Conservation (phyloP, 2,888 invertebrate genomes). For the Dicranocentrus wangi region DNA sequence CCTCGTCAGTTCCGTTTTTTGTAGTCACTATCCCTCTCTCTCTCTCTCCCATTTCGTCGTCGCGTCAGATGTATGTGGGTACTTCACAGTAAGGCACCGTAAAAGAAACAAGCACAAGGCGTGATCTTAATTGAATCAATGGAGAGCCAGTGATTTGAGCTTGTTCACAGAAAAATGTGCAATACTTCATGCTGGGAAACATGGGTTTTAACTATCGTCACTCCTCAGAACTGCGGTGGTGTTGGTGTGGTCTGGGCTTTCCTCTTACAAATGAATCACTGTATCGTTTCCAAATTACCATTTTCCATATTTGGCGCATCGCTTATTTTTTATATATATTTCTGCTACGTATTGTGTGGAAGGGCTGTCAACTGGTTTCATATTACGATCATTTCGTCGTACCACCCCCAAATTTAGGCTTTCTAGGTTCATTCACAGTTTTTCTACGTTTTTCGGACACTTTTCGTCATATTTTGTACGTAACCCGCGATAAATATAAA, state of each 20-base stretch:
- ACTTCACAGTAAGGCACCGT: slow-evolving; percentile 33
- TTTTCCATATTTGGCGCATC: slow-evolving; percentile 44
- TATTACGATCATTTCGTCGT: too few relatives aligned
- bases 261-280: slow-evolving; percentile 46
- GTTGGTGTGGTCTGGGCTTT: slow-evolving; percentile 41
- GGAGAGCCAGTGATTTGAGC: too few relatives aligned
- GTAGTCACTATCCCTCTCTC: background rate
- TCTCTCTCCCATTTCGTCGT: background rate
- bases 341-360: too few relatives aligned
- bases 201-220: background rate
- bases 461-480: too few relatives aligned
- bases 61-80: slow-evolving; percentile 17
- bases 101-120: background rate
- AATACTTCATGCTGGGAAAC: background rate
- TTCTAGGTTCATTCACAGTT: too few relatives aligned
- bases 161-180: slow-evolving; percentile 8
- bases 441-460: too few relatives aligned
- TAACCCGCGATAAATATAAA: too few relatives aligned
- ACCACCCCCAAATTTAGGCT: too few relatives aligned
- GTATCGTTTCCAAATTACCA: slow-evolving; percentile 42
- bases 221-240: background rate
- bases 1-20: slow-evolving; percentile 37
- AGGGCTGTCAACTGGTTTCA: background rate
- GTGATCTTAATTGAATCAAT: slow-evolving; percentile 27
- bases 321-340: too few relatives aligned